A percentile compares a stretch with the other conserved stretches of the same genome.
Conservation (phyloP, 2,797 vertebrate genomes). For the Babyrousa celebensis region DNA sequence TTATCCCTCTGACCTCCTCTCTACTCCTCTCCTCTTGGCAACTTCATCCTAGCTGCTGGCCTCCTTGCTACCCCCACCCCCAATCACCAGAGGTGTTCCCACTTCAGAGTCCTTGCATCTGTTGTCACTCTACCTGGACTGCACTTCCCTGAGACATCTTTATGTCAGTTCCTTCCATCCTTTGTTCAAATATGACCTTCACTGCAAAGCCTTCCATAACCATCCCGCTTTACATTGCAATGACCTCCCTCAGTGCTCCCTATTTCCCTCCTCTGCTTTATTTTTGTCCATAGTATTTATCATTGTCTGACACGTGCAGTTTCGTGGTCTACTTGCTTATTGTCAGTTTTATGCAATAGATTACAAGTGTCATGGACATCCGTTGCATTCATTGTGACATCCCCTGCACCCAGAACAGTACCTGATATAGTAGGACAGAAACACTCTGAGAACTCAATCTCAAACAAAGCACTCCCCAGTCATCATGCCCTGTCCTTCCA, state of each 20-base stretch:
- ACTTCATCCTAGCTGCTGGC: not conserved
- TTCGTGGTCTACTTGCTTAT: not conserved
- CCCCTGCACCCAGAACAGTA: not conserved
- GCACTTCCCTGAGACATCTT: not conserved
- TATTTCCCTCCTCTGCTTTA: not conserved
- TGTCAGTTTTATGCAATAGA: not conserved
- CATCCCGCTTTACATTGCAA: not conserved
- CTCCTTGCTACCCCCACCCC: not conserved
- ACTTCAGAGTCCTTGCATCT: not conserved
- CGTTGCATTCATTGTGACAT: not conserved
- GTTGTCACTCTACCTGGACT: not conserved
- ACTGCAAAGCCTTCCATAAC: not conserved
- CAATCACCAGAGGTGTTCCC: not conserved
- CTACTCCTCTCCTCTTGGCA: not conserved
- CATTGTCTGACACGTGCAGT: not conserved
- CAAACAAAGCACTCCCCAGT: not conserved
- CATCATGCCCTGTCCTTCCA: not conserved
- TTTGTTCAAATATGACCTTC: not conserved
- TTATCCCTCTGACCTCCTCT: not conserved
- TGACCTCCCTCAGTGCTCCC: not conserved
- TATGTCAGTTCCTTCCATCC: not conserved
- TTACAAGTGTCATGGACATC: not conserved
- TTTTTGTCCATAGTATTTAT: slow-evolving; percentile 3
- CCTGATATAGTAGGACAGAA: not conserved
- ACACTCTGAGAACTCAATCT: not conserved